phyloP scores from a whole-genome alignment of 2,888 invertebrate species.

The Cataglyphis rosenhaueri region DNA sequence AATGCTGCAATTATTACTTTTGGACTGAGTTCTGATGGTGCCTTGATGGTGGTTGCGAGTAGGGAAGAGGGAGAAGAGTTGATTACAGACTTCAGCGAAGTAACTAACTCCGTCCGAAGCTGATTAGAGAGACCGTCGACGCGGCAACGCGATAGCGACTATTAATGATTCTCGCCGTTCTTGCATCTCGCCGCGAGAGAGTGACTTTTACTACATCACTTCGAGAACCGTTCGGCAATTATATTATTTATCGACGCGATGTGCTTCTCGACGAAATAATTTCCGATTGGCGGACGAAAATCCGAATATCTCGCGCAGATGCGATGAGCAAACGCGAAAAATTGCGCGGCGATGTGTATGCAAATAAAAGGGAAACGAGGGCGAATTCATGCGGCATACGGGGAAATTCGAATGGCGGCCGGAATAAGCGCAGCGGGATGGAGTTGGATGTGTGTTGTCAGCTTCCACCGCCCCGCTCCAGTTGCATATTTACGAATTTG shows the following conservation, averaged over 20 bases:
- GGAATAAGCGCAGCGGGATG: slow-evolving; percentile 42
- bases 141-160: slow-evolving; percentile 65
- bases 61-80: slow-evolving; percentile 55
- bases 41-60: slow-evolving; percentile 69
- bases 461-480: slow-evolving; percentile 41
- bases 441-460: slow-evolving; percentile 24
- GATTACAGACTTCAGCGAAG: slow-evolving; percentile 76
- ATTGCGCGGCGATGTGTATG: slow-evolving; percentile 48
- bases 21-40: slow-evolving; percentile 48
- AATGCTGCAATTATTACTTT: slow-evolving; percentile 71
- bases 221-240: neutral
- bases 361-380: slow-evolving; percentile 54
- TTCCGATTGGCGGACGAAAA: slow-evolving; percentile 22
- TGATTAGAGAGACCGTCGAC: slow-evolving; percentile 73
- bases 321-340: slow-evolving; percentile 28
- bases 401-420: slow-evolving; percentile 54
- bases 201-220: neutral
- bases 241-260: slow-evolving; percentile 10
- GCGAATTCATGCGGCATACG: slow-evolving; percentile 39
- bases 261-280: neutral
- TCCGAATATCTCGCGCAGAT: slow-evolving; percentile 10
- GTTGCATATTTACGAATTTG: slow-evolving; percentile 59
- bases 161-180: slow-evolving; percentile 64
- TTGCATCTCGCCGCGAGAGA: slow-evolving; percentile 5
- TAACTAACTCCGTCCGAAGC: slow-evolving; percentile 70